Evolutionary conservation across 35 echinoderm and acorn worm genomes (phyloP).

Genomic region (Stichopus chloronotus): DNA sequence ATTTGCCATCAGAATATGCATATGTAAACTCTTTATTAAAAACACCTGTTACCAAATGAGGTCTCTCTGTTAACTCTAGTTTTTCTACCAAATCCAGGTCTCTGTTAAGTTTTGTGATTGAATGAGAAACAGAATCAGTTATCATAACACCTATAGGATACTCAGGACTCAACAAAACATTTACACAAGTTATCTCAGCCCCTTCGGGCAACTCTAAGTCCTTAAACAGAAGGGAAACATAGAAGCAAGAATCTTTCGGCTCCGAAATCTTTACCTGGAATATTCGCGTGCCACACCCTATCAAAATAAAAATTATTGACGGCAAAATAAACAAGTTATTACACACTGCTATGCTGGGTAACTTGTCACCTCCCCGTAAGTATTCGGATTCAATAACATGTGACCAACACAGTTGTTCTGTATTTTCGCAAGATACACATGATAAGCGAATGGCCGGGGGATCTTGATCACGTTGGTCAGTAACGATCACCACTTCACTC

Average conservation of each 20-base stretch:
- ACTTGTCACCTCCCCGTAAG: too few species aligned
- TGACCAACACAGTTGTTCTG: neutral
- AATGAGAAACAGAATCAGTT: neutral
- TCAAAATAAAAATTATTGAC: neutral
- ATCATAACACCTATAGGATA: neutral
- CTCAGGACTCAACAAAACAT: neutral
- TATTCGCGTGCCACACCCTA: neutral
- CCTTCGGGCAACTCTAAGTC: neutral
- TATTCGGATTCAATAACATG: slow-evolving; percentile 3
- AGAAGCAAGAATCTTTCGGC: neutral
- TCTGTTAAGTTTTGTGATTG: neutral
- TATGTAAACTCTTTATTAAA: neutral
- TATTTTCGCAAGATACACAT: neutral
- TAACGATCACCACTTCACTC: neutral
- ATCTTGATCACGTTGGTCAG: neutral
- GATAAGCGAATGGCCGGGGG: neutral
- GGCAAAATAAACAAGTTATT: neutral
- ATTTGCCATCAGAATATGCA: neutral
- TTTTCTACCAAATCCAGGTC: neutral
- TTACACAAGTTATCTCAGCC: neutral
- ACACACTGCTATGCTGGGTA: too few species aligned
- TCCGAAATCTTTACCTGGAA: neutral
- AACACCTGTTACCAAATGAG: neutral
- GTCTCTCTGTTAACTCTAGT: neutral
- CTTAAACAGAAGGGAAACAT: neutral